Conservation (phyloP, 2,113 vertebrate species). For the Mormyrus iriodes region DNA sequence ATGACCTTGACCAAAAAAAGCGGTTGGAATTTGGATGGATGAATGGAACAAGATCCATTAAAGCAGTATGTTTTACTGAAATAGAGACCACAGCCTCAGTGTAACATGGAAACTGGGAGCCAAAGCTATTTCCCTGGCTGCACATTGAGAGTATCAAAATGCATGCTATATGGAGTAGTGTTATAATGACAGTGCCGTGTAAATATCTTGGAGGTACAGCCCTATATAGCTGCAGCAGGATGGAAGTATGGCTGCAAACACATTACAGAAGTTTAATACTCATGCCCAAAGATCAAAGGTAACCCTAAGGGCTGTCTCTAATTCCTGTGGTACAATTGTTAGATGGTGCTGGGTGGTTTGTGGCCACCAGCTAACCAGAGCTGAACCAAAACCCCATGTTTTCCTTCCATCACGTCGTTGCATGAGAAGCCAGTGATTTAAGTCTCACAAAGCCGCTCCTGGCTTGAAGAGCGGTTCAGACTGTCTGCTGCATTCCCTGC, state of each 20-base stretch:
- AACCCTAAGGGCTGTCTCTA: conserved; percentile 26
- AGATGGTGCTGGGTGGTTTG: conserved; percentile 54
- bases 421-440: conserved; percentile 7
- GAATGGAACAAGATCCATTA: not conserved
- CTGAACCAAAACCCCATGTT: conserved; percentile 31
- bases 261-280: conserved; percentile 21
- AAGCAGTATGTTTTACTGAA: not conserved
- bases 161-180: not conserved
- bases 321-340: conserved; percentile 38
- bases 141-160: not conserved
- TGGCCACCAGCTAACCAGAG: conserved; percentile 54
- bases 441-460: not conserved
- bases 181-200: not conserved
- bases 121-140: not conserved
- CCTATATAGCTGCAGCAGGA: not conserved
- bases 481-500: too few species aligned
- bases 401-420: conserved; percentile 1
- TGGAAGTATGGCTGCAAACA: not conserved
- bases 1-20: not conserved
- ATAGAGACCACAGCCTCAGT: not conserved
- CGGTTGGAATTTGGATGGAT: not conserved
- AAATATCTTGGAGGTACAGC: not conserved
- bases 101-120: not conserved
- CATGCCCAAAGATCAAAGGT: conserved; percentile 42
- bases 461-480: not conserved